Percentiles rank a stretch among this genome's conserved stretches.
Conservation (phyloP, 2,797 vertebrate genomes). For the Nannoperca obscura region DNA sequence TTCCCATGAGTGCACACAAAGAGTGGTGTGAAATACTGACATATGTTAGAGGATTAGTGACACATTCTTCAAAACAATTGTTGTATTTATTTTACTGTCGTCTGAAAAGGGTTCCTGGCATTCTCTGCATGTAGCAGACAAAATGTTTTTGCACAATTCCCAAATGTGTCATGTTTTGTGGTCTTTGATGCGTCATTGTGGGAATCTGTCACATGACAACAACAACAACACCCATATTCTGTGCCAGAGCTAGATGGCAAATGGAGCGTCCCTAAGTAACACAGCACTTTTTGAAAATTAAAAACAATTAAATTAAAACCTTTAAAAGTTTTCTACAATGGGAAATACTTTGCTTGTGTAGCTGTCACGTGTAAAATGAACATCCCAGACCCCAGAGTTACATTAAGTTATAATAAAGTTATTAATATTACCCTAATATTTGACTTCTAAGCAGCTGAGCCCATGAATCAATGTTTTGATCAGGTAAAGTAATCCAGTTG, state of each 20-base stretch:
- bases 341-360: too few species aligned
- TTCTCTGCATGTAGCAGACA: conserved; percentile 48
- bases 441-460: too few species aligned
- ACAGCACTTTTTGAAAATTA: conserved; percentile 10
- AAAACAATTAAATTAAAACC: background rate
- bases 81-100: conserved; percentile 62
- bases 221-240: conserved; percentile 37
- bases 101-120: conserved; percentile 44
- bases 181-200: conserved; percentile 57
- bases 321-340: background rate
- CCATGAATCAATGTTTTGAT: too few species aligned
- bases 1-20: conserved; percentile 63
- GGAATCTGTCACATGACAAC: conserved; percentile 56
- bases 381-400: too few species aligned
- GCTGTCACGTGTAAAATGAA: too few species aligned
- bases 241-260: conserved; percentile 26
- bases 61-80: conserved; percentile 54
- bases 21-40: conserved; percentile 48
- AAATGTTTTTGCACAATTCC: conserved; percentile 67
- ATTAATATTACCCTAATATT: too few species aligned
- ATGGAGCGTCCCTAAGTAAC: conserved; percentile 33
- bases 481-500: too few species aligned
- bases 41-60: conserved; percentile 51
- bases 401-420: too few species aligned
- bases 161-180: conserved; percentile 57